Conservation (phyloP, 2,797 vertebrate species). For the Anguilla megastoma region DNA sequence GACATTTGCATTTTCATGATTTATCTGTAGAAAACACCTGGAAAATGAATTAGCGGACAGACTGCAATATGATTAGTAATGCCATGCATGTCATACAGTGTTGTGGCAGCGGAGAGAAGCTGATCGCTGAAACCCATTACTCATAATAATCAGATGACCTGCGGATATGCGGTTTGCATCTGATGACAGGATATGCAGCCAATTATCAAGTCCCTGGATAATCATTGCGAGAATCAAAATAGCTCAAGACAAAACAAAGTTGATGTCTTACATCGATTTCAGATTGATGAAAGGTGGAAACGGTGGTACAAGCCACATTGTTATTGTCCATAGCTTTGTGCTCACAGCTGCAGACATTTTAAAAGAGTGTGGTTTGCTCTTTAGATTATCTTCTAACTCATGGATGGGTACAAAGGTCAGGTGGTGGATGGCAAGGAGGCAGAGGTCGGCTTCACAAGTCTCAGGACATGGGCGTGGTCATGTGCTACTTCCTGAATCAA, state of each 20-base stretch:
- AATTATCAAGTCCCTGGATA: background rate
- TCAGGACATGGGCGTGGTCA: background rate
- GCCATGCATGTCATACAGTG: background rate
- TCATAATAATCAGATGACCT: background rate
- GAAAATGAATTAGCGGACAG: background rate
- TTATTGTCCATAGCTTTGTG: background rate
- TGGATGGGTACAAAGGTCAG: background rate
- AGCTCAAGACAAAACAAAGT: no score
- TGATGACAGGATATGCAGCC: background rate
- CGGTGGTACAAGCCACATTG: background rate
- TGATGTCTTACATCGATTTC: background rate
- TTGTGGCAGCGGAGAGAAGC: background rate
- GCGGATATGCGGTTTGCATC: background rate
- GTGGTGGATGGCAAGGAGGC: background rate
- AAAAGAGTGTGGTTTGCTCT: background rate
- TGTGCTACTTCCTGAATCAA: background rate
- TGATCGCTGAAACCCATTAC: background rate
- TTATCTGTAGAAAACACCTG: background rate
- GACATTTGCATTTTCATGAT: background rate
- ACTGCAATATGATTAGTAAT: slow-evolving; percentile 13
- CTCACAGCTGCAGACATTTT: background rate
- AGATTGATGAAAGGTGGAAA: background rate
- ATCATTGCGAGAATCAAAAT: background rate
- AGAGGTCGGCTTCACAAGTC: background rate
- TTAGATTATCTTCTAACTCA: no score